phyloP scores from a whole-genome alignment of 2,113 vertebrate species.

The Brachyhypopomus gauderio region DNA sequence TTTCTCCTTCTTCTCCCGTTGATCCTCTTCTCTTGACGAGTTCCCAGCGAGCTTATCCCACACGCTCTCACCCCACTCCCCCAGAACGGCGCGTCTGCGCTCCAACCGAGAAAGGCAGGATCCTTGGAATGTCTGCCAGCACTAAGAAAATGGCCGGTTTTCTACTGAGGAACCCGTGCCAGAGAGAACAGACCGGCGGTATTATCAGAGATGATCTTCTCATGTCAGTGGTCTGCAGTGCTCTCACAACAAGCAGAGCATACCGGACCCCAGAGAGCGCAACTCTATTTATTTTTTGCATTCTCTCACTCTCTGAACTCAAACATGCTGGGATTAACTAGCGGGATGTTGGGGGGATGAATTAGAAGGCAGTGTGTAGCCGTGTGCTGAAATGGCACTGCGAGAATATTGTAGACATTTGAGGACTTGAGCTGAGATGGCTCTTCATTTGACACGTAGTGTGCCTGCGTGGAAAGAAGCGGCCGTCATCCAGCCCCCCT shows the following conservation, averaged over 20 bases:
- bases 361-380: slow-evolving; percentile 1
- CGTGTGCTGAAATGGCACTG: not conserved
- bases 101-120: slow-evolving; percentile 37
- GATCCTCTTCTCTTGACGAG: slow-evolving; percentile 66
- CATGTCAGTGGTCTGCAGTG: slow-evolving; percentile 17
- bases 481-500: no score
- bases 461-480: not conserved
- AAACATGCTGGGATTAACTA: slow-evolving; percentile 14
- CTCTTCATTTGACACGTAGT: not conserved
- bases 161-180: slow-evolving; percentile 39
- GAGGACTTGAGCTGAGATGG: slow-evolving; percentile 4
- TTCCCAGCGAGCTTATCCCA: slow-evolving; percentile 54
- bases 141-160: slow-evolving; percentile 32
- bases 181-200: slow-evolving; percentile 8
- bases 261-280: not conserved
- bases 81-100: slow-evolving; percentile 45
- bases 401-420: not conserved
- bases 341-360: not conserved
- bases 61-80: slow-evolving; percentile 59
- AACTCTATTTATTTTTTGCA: not conserved
- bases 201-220: slow-evolving; percentile 32
- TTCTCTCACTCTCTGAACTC: not conserved
- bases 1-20: slow-evolving; percentile 57
- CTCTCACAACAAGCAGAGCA: not conserved
- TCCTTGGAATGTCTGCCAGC: slow-evolving; percentile 49